Percentiles rank a stretch among this genome's conserved stretches.
Conservation (phyloP, 1,140 invertebrate genomes). For the Aphis craccivora region DNA sequence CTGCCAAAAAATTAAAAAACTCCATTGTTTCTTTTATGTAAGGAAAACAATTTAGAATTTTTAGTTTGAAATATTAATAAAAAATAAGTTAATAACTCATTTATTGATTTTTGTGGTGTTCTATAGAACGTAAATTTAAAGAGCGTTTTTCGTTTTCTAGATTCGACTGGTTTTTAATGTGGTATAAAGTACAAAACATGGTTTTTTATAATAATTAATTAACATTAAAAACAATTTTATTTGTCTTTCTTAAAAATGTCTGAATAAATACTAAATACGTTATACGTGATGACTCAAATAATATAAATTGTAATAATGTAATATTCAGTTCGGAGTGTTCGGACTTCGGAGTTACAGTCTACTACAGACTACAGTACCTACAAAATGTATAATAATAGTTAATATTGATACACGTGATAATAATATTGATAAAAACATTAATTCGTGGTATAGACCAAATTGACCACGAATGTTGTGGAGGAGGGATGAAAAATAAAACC, state of each 20-base stretch:
- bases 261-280: background rate
- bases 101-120: background rate
- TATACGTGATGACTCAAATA: too few species aligned
- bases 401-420: background rate
- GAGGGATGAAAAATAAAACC: background rate
- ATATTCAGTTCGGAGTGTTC: too few species aligned
- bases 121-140: background rate
- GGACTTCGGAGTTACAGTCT: too few species aligned
- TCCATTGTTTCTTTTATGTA: background rate
- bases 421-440: background rate
- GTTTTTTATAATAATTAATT: background rate
- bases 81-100: background rate
- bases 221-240: background rate
- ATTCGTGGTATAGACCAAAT: background rate
- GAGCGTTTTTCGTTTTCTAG: background rate
- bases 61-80: background rate
- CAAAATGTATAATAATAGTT: background rate
- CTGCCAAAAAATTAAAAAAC: slow-evolving; percentile 52
- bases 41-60: background rate
- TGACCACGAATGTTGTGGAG: background rate
- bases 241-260: background rate
- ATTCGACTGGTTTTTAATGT: background rate
- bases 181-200: background rate
- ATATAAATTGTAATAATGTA: background rate
- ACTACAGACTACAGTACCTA: background rate